Conservation (phyloP, 2,113 vertebrate species). For the Opisthocomus hoazin region DNA sequence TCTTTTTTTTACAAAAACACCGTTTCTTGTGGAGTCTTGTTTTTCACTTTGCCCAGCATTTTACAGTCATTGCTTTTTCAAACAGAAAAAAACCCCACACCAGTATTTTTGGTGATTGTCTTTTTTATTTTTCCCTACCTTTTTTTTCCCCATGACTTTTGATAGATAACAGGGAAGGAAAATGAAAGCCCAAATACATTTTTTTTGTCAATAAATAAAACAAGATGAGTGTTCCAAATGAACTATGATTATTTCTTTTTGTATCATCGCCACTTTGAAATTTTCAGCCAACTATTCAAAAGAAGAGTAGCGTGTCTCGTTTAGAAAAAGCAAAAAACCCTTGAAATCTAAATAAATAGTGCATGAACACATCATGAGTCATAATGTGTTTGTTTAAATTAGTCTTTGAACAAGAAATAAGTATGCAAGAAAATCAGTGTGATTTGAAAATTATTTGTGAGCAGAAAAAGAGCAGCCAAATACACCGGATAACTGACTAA, state of each 20-base stretch:
- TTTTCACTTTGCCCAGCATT: not conserved
- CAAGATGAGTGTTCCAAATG: not conserved
- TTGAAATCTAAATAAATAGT: not conserved
- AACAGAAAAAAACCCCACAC: not conserved
- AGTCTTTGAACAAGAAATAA: not conserved
- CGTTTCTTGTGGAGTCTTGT: not conserved
- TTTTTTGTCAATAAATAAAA: not conserved
- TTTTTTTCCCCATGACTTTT: not conserved
- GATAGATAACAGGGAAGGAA: not conserved
- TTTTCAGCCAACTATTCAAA: not conserved
- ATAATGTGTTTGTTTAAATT: not conserved
- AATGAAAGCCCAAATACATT: not conserved
- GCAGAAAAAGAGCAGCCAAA: not conserved
- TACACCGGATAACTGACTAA: not conserved
- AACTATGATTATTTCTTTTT: not conserved
- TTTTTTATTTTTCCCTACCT: not conserved
- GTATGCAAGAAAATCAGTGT: conserved; percentile 2
- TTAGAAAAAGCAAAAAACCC: not conserved
- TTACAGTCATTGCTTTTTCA: not conserved
- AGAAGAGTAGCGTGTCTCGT: not conserved
- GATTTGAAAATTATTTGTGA: not conserved
- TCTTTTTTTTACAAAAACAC: not conserved
- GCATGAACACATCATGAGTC: not conserved
- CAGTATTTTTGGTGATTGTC: not conserved
- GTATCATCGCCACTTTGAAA: not conserved